Evolutionary conservation across 2,797 vertebrate genomes (phyloP).

Genomic region (Spinibarbus caldwelli): DNA sequence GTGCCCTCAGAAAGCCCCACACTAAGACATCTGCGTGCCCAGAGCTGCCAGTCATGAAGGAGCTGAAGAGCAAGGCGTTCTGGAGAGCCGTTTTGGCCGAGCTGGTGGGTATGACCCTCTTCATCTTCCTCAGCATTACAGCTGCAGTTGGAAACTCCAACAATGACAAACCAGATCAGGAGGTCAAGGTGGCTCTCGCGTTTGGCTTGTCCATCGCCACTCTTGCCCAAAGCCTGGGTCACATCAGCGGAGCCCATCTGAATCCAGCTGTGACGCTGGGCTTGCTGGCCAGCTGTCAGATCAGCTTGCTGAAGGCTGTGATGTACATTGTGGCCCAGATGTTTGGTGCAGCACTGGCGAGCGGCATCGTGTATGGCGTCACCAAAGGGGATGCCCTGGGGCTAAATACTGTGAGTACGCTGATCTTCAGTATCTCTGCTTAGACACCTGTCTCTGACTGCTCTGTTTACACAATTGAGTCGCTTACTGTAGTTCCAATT

Average conservation of each 20-base stretch:
- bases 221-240: slow-evolving; percentile 93
- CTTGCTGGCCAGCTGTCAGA: slow-evolving; percentile 94
- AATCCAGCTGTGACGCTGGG: slow-evolving; percentile 95
- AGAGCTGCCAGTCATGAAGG: slow-evolving; percentile 77
- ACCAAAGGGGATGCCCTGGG: slow-evolving; percentile 66
- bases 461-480: neutral
- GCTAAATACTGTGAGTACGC: slow-evolving; percentile 75
- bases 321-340: slow-evolving; percentile 94
- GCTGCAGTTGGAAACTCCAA: slow-evolving; percentile 83
- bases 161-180: slow-evolving; percentile 77
- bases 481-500: neutral
- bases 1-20: slow-evolving; percentile 60
- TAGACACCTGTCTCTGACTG: neutral
- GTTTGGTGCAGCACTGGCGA: slow-evolving; percentile 89
- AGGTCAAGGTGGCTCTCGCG: slow-evolving; percentile 93
- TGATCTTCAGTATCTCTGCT: neutral
- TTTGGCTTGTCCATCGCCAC: slow-evolving; percentile 96
- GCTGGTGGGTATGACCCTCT: slow-evolving; percentile 94
- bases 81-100: slow-evolving; percentile 96
- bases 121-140: slow-evolving; percentile 93
- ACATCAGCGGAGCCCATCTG: slow-evolving; percentile 96
- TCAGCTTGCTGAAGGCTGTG: slow-evolving; percentile 88
- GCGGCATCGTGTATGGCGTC: slow-evolving; percentile 87
- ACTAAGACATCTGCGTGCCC: slow-evolving; percentile 51
- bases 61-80: slow-evolving; percentile 93